phyloP scores from a whole-genome alignment of 2,113 vertebrate species.

The Corydoras sp. region DNA sequence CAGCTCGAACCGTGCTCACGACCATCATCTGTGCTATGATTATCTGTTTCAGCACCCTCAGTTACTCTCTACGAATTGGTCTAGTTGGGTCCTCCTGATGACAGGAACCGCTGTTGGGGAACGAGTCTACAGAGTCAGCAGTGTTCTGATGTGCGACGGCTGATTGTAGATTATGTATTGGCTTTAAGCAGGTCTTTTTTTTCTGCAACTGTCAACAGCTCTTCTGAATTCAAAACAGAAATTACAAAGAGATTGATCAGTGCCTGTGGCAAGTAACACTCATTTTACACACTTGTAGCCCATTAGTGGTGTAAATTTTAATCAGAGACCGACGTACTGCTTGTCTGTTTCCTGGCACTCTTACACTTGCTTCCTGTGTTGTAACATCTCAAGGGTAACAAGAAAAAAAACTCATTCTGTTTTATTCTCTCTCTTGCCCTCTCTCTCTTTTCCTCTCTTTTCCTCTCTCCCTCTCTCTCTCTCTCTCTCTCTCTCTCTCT shows the following conservation, averaged over 20 bases:
- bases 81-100: conserved; percentile 36
- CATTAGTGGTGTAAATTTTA: conserved; percentile 41
- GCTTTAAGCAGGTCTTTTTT: conserved; percentile 17
- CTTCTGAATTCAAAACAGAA: conserved; percentile 13
- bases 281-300: conserved; percentile 26
- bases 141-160: conserved; percentile 18
- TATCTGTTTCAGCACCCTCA: conserved; percentile 51
- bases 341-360: conserved; percentile 36
- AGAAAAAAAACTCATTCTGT: conserved; percentile 26
- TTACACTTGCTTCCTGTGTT: conserved; percentile 33
- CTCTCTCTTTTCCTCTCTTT: too few relatives aligned
- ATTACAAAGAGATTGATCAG: conserved; percentile 22
- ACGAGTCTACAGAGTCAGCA: conserved; percentile 7
- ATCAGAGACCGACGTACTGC: conserved; percentile 38
- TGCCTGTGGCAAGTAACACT: conserved; percentile 11
- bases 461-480: not conserved
- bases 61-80: conserved; percentile 40
- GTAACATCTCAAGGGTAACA: conserved; percentile 33
- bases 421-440: not conserved
- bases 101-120: conserved; percentile 29
- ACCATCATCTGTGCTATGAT: conserved; percentile 51
- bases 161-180: conserved; percentile 9
- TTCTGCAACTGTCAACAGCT: conserved; percentile 10
- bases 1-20: conserved; percentile 45
- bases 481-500: conserved; percentile 20